A percentile compares a stretch with the other conserved stretches of the same genome.
These are phyloP conservation scores for Falcaria lacertinaria DNA, from an alignment of 2,888 invertebrate genomes.

Conservation along the genomic window DNA sequence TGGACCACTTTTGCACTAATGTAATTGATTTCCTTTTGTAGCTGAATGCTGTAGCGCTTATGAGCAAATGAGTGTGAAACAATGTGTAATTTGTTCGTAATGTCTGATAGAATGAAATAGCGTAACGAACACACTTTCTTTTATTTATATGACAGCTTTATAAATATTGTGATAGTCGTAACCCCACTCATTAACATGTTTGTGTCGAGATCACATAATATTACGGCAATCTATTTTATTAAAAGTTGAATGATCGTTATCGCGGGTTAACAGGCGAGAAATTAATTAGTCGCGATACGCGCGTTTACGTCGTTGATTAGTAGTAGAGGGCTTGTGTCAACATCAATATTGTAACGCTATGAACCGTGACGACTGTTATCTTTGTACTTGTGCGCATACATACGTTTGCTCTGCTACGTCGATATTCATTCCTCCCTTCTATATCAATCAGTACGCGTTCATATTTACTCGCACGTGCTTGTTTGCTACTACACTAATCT, in stretches of 20 bases:
- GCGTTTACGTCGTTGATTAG: slow-evolving; percentile 49
- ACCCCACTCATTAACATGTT: not conserved
- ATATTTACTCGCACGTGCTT: not conserved
- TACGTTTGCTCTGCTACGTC: slow-evolving; percentile 5
- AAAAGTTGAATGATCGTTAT: slow-evolving; percentile 42
- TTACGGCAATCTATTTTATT: slow-evolving; percentile 28
- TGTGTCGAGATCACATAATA: not conserved
- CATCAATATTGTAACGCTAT: slow-evolving; percentile 36
- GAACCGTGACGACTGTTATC: slow-evolving; percentile 25
- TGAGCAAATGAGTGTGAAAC: too few species aligned
- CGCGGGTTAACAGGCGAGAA: slow-evolving; percentile 39
- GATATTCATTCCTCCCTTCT: slow-evolving; percentile 2
- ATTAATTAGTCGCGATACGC: slow-evolving; percentile 53
- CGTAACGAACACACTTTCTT: too few species aligned
- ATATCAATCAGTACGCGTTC: not conserved
- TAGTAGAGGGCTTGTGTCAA: slow-evolving; percentile 39
- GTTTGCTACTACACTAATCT: not conserved
- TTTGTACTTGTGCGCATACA: slow-evolving; percentile 19
- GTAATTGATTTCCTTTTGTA: not conserved
- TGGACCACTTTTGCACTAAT: not conserved
- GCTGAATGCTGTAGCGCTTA: not conserved
- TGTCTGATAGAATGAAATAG: too few species aligned
- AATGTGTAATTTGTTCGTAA: too few species aligned
- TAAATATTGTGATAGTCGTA: too few species aligned
- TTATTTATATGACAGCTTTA: too few species aligned